Evolutionary conservation across 2,888 invertebrate species (phyloP).

Genomic region (Drosophila atripex): DNA sequence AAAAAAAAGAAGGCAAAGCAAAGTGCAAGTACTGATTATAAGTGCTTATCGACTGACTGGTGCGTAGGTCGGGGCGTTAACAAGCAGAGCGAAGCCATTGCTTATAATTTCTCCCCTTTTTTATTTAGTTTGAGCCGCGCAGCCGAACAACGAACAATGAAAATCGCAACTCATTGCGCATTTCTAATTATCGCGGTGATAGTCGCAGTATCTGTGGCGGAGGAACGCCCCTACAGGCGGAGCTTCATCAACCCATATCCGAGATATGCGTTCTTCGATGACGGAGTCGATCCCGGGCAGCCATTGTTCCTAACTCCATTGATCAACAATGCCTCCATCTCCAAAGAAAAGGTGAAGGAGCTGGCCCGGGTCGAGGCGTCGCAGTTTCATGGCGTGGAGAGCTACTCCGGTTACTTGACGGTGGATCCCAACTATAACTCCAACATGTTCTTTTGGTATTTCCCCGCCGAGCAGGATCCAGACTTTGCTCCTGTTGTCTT

Average conservation of each 20-base stretch:
- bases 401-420: conserved; percentile 89
- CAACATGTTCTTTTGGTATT: conserved; percentile 96
- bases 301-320: conserved; percentile 83
- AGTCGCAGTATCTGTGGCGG: conserved; percentile 8
- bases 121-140: conserved; percentile 17
- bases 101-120: neutral
- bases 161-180: conserved; percentile 66
- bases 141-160: conserved; percentile 63
- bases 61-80: conserved; percentile 35
- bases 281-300: conserved; percentile 83
- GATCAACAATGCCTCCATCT: conserved; percentile 79
- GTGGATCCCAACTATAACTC: conserved; percentile 91
- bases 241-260: conserved; percentile 84
- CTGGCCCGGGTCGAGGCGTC: conserved; percentile 79
- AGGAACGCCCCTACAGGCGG: conserved; percentile 54
- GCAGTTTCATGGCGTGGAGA: conserved; percentile 83
- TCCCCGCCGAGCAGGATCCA: conserved; percentile 87
- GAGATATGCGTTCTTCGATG: conserved; percentile 68
- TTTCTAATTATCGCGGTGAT: conserved; percentile 40
- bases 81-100: conserved; percentile 11
- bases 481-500: conserved; percentile 89
- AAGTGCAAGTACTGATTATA: conserved; percentile 16
- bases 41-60: conserved; percentile 27
- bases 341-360: conserved; percentile 83
- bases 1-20: conserved; percentile 2